phyloP scores from a whole-genome alignment of 2,888 invertebrate genomes.

The Troides helena region DNA sequence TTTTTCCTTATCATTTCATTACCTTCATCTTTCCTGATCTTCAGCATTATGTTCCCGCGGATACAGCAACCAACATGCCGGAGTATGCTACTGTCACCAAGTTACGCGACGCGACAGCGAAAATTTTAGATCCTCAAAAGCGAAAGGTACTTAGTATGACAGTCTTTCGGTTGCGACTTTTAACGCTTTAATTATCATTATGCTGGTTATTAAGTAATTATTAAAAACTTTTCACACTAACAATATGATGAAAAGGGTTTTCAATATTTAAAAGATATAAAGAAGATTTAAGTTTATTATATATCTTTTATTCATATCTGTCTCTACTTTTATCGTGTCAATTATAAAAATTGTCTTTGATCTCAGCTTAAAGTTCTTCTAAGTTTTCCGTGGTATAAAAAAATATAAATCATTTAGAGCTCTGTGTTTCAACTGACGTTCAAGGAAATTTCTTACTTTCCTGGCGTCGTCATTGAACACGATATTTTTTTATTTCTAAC shows the following conservation, averaged over 20 bases:
- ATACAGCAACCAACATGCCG: slow-evolving; percentile 42
- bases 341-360: too few relatives aligned
- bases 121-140: slow-evolving; percentile 45
- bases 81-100: slow-evolving; percentile 62
- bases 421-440: too few relatives aligned
- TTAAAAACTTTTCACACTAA: neutral
- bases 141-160: slow-evolving; percentile 52
- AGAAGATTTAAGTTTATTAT: too few relatives aligned
- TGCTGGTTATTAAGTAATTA: neutral
- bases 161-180: slow-evolving; percentile 17
- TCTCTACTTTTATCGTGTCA: too few relatives aligned
- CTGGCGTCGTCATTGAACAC: too few relatives aligned
- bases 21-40: slow-evolving; percentile 34
- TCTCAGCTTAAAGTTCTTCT: too few relatives aligned
- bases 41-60: slow-evolving; percentile 33
- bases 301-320: too few relatives aligned
- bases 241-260: neutral
- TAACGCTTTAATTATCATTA: slow-evolving; percentile 25
- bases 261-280: too few relatives aligned
- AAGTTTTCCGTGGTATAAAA: too few relatives aligned
- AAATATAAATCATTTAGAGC: too few relatives aligned
- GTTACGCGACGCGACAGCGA: slow-evolving; percentile 44
- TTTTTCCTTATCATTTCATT: slow-evolving; percentile 30
- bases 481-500: too few relatives aligned
- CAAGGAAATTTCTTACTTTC: too few relatives aligned